Base-by-base conservation (phyloP, 1,140 invertebrate genomes). In the Drosophila varians region DNA sequence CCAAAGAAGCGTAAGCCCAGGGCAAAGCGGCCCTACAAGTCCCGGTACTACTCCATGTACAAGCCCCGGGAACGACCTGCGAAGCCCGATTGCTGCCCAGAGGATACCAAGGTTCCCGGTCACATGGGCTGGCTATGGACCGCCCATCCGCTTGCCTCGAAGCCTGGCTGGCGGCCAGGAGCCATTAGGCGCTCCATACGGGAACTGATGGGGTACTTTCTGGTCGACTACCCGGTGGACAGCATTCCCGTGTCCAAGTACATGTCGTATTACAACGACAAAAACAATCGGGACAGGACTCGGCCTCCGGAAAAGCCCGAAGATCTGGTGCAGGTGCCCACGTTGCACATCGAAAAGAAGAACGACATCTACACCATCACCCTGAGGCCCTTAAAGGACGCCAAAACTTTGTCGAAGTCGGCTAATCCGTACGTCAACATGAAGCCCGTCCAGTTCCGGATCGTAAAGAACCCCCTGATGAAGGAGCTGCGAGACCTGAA, bases 61-160 rank as follows among this genome's bases (percentile, higher is more conserved):
- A 7, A 9, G n/a, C 36, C 60, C 0, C 5, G 38, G 23, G 49
- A 62, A 1, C 34, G 43, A 2, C 43, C 31, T 1, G 31, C 36
- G 0, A 87, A 74, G n/a, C 21, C 18, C 14, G 36, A 52, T 0
- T 54, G 55, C 9, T 7, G 16, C 1, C 47, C 69, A 6, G 45
- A 25, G 2, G 42, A 46, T 1, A 40, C 42, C 2, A 71, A 72
- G 34, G 88, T 91, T 8, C 90, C 90, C 8, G 38, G 56, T 4
- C 77, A 91, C 21, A 91, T 91, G 90, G 90, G 90, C n/a, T 91
- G 90, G 90, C 40, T 91, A n/a, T 91, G 90, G 90, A 91, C 87
- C 4, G 47, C 74, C 3, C 38, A 77, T 49, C 64, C 74, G 0
- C 31, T 69, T 34, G 86, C 74, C 6, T 21, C 70, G 38, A 51